These are phyloP conservation scores for Rhipidura dahli DNA, from an alignment of 2,113 vertebrate genomes.

Conservation along the genomic window DNA sequence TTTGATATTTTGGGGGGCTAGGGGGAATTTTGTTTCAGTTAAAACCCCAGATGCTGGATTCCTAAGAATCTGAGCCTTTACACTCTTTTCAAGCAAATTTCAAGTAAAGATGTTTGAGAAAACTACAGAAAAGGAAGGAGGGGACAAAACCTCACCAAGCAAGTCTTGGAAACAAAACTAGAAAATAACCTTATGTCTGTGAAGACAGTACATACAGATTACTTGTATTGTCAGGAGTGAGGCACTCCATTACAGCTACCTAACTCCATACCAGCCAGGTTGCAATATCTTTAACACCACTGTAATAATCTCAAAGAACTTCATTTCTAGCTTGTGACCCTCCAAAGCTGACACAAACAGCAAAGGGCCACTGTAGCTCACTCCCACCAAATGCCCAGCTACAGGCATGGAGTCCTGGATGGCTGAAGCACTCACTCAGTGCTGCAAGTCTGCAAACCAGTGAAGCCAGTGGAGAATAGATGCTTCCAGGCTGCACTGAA, in stretches of 20 bases:
- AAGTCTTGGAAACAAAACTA: not conserved
- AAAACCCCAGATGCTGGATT: not conserved
- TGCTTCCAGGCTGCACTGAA: not conserved
- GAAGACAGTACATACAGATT: not conserved
- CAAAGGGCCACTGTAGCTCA: not conserved
- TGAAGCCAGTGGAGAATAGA: not conserved
- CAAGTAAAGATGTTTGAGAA: not conserved
- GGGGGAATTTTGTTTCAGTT: rapidly evolving
- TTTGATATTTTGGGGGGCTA: not conserved
- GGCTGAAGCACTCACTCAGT: not conserved
- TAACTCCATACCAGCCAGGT: not conserved
- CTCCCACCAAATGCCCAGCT: not conserved
- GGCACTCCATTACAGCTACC: not conserved
- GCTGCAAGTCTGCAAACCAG: not conserved
- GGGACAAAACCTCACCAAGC: not conserved
- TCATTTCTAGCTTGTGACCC: not conserved
- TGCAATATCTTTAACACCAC: not conserved
- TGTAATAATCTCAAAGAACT: not conserved
- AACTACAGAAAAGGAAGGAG: not conserved
- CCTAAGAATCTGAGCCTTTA: not conserved
- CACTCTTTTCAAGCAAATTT: not conserved
- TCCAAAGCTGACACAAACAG: not conserved
- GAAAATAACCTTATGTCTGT: not conserved
- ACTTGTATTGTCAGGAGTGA: not conserved
- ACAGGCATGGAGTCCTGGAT: rapidly evolving